Evolutionary conservation across 1,140 invertebrate genomes (phyloP).

Genomic region (Arion vulgaris): DNA sequence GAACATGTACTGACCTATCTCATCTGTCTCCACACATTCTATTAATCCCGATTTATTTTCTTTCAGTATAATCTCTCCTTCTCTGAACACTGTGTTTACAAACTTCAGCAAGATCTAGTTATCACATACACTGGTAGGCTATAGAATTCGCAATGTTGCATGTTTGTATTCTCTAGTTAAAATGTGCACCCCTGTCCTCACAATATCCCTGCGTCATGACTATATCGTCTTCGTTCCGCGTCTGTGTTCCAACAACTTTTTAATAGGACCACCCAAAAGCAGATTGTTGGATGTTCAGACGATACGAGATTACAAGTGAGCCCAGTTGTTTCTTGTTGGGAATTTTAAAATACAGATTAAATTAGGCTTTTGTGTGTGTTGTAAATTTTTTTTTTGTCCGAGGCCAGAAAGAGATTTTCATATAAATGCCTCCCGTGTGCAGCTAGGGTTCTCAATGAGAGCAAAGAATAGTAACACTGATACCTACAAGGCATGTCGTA

Average conservation of each 20-base stretch:
- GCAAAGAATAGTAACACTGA: too few species aligned
- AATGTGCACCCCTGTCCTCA: neutral
- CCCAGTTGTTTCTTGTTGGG: neutral
- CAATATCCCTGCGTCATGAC: neutral
- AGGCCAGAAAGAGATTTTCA: too few species aligned
- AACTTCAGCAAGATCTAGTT: neutral
- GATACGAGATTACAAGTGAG: constrained; percentile 8
- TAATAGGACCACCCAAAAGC: constrained; percentile 12
- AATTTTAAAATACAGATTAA: constrained; percentile 13
- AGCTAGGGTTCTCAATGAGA: too few species aligned
- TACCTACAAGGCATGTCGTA: too few species aligned
- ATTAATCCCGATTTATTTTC: neutral
- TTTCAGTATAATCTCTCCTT: neutral
- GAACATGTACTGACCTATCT: neutral
- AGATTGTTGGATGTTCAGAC: neutral
- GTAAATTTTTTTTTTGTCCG: too few species aligned
- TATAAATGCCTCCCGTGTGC: too few species aligned
- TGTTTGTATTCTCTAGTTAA: neutral
- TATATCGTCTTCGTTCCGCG: constrained; percentile 10
- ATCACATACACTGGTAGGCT: neutral
- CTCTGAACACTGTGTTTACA: neutral
- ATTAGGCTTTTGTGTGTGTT: neutral
- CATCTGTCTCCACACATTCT: neutral
- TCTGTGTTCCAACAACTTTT: neutral
- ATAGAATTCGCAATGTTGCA: constrained; percentile 5